Evolutionary conservation across 2,797 vertebrate genomes (phyloP).

Genomic region (Valencia hispanica): DNA sequence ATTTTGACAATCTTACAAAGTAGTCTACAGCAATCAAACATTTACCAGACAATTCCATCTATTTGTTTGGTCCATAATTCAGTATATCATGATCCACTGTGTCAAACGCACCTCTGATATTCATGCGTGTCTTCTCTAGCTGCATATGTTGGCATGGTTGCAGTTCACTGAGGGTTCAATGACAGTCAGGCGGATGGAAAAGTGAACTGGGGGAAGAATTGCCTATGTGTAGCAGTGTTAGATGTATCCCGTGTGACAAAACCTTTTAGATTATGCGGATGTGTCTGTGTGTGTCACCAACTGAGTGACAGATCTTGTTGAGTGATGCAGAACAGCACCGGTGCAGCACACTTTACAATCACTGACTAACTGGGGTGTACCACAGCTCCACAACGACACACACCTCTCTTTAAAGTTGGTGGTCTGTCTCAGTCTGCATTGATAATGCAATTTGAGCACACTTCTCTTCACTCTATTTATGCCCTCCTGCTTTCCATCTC

Average conservation of each 20-base stretch:
- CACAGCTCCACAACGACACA: neutral
- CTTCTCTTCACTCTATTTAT: conserved; percentile 7
- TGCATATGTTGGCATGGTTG: neutral
- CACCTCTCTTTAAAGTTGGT: conserved; percentile 12
- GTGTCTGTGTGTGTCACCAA: conserved; percentile 31
- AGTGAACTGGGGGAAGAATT: neutral
- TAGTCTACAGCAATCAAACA: neutral
- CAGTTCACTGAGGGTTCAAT: neutral
- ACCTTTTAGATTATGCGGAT: neutral
- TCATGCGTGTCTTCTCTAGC: neutral
- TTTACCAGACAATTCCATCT: neutral
- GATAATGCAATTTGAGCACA: conserved; percentile 50
- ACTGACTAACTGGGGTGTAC: neutral
- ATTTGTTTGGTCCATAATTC: neutral
- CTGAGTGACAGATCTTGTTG: conserved; percentile 58
- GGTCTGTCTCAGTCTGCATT: conserved; percentile 41
- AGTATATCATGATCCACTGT: neutral
- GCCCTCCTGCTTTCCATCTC: conserved; percentile 8
- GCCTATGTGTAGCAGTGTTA: neutral
- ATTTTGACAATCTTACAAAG: neutral
- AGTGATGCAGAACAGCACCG: conserved; percentile 53
- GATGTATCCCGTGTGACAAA: neutral
- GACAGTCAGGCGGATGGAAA: neutral
- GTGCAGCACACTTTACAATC: neutral
- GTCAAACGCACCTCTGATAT: neutral